A percentile compares a stretch with the other conserved stretches of the same genome.
These are phyloP conservation scores for Patiria pectinifera DNA, from an alignment of 53 echinoderm and acorn worm genomes.

Conservation along the genomic window DNA sequence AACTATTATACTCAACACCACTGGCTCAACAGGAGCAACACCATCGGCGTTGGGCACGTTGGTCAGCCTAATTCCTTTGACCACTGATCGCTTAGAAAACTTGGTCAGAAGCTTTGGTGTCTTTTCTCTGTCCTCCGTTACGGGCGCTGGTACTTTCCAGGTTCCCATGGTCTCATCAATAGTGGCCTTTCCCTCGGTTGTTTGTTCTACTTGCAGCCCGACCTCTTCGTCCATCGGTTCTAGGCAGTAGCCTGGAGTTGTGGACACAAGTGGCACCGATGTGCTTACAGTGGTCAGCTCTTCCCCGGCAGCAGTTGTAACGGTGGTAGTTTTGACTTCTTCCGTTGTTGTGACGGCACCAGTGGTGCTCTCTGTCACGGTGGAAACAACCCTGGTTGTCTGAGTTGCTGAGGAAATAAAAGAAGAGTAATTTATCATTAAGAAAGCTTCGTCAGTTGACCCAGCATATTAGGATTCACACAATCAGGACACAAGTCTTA, in stretches of 20 bases:
- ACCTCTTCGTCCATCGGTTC: not conserved
- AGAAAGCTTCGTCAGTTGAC: not conserved
- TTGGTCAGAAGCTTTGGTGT: not conserved
- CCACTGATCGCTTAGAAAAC: not conserved
- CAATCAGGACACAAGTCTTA: not conserved
- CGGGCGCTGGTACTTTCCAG: not conserved
- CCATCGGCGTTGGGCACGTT: not conserved
- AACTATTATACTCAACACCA: not conserved
- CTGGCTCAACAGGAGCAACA: not conserved
- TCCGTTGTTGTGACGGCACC: not conserved
- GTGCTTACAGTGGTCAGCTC: not conserved
- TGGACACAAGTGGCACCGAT: not conserved
- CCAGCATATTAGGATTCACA: not conserved
- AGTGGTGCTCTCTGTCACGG: not conserved
- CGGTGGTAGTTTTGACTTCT: not conserved
- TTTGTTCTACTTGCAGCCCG: not conserved
- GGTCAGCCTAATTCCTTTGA: not conserved
- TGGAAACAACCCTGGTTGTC: not conserved
- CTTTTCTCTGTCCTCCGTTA: not conserved
- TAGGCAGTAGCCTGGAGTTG: not conserved
- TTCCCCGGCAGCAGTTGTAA: slow-evolving; percentile 2
- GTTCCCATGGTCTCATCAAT: not conserved
- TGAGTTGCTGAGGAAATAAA: not conserved
- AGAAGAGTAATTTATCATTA: not conserved
- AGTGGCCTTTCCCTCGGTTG: not conserved